phyloP scores from a whole-genome alignment of 2,113 vertebrate genomes.

The Microcebus jonahi region DNA sequence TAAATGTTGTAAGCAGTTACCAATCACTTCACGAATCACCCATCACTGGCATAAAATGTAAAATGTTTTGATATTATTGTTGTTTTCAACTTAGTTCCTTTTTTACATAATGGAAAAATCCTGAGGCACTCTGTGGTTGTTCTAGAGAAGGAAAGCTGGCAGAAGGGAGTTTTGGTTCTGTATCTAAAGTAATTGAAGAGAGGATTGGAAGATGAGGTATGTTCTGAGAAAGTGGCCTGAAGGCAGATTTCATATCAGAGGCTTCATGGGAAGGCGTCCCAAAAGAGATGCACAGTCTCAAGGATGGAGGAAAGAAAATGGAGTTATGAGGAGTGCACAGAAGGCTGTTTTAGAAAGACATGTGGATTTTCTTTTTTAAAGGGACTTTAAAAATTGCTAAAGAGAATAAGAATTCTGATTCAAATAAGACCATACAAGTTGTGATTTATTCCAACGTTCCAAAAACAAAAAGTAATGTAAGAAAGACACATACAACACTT shows the following conservation, averaged over 20 bases:
- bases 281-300: not conserved
- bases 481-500: not conserved
- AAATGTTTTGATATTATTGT: constrained; percentile 26
- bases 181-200: not conserved
- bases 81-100: constrained; percentile 48
- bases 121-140: not conserved
- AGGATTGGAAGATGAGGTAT: not conserved
- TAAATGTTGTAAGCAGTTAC: constrained; percentile 44
- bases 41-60: constrained; percentile 31
- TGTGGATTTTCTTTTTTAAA: constrained; percentile 48
- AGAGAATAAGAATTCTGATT: constrained; percentile 35
- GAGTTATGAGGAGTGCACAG: not conserved
- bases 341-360: not conserved
- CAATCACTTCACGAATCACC: constrained; percentile 31
- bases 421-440: not conserved
- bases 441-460: constrained; percentile 35
- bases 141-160: not conserved
- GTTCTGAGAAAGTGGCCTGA: not conserved
- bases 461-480: not conserved
- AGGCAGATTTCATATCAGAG: constrained; percentile 29
- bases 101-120: constrained; percentile 28
- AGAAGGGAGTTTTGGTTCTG: not conserved
- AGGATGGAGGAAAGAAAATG: not conserved
- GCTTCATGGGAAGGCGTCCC: not conserved
- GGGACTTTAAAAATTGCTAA: not conserved